A percentile compares a stretch with the other conserved stretches of the same genome.
Conservation (phyloP, 2,888 invertebrate species). For the Oxytorus armatus region DNA sequence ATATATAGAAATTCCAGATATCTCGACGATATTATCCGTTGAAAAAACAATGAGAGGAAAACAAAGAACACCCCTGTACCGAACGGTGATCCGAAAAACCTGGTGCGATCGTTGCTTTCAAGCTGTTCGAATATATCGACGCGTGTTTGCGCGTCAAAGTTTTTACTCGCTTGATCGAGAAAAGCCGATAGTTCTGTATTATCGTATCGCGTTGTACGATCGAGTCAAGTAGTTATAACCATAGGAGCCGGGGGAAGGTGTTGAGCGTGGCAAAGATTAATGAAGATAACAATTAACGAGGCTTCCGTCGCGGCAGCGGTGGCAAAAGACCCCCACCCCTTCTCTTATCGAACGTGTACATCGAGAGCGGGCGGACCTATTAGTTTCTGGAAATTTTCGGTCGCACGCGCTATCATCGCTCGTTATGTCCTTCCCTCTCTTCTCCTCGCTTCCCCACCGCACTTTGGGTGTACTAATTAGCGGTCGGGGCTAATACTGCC, state of each 20-base stretch:
- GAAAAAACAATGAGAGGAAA: no score
- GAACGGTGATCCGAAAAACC: conserved; percentile 1
- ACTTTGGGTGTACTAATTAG: conserved; percentile 50
- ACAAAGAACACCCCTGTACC: not conserved
- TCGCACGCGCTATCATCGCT: conserved; percentile 49
- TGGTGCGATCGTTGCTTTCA: not conserved
- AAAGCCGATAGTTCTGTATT: no score
- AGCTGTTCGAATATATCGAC: not conserved
- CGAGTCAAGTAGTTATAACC: no score
- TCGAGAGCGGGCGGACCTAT: conserved; percentile 53
- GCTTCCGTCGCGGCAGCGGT: conserved; percentile 30
- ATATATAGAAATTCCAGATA: not conserved
- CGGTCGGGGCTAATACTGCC: conserved; percentile 30
- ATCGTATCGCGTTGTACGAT: no score
- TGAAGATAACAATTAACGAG: conserved; percentile 61
- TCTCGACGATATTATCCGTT: not conserved
- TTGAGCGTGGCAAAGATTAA: conserved; percentile 47
- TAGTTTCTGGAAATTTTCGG: conserved; percentile 60
- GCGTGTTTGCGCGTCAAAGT: no score
- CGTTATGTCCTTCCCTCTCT: conserved; percentile 2
- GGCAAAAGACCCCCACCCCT: conserved; percentile 14
- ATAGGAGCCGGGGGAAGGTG: not conserved
- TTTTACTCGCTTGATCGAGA: no score
- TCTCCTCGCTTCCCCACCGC: not conserved
- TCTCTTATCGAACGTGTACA: conserved; percentile 54